Percentiles rank a stretch among this genome's conserved stretches.
Conservation (phyloP, 2,888 invertebrate genomes). For the Melanchra persicariae region DNA sequence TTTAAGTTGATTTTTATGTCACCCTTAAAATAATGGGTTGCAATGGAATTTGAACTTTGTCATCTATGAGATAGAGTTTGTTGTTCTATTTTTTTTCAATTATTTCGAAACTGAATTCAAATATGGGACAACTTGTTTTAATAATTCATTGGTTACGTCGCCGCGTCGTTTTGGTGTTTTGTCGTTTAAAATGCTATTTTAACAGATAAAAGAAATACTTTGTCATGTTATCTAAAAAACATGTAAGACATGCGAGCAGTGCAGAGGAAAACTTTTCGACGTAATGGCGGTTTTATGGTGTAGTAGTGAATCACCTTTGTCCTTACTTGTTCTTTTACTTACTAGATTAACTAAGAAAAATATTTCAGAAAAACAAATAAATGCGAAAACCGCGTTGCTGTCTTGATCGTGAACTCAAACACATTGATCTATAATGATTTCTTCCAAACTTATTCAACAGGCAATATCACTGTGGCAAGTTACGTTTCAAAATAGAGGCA, state of each 20-base stretch:
- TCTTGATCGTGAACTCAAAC: not conserved
- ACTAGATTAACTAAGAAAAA: no score
- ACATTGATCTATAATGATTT: slow-evolving; percentile 4
- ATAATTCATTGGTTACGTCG: slow-evolving; percentile 29
- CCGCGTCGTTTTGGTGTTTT: not conserved
- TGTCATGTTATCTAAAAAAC: slow-evolving; percentile 1
- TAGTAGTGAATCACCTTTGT: not conserved
- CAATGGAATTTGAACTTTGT: not conserved
- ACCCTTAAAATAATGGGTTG: not conserved
- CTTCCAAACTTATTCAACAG: slow-evolving; percentile 21
- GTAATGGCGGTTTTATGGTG: not conserved
- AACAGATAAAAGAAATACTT: not conserved
- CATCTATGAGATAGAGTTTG: not conserved
- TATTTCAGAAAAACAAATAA: not conserved
- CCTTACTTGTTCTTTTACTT: not conserved
- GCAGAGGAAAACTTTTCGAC: not conserved
- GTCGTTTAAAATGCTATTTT: not conserved
- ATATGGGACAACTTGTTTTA: slow-evolving; percentile 8
- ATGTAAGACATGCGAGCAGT: not conserved
- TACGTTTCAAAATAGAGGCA: slow-evolving; percentile 34
- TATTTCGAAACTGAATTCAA: no score
- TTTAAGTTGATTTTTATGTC: no score
- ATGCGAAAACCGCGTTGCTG: slow-evolving; percentile 1
- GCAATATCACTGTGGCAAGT: slow-evolving; percentile 62
- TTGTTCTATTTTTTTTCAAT: not conserved